Base-by-base conservation (phyloP, 2,797 vertebrate species). In the Linurgus olivaceus region DNA sequence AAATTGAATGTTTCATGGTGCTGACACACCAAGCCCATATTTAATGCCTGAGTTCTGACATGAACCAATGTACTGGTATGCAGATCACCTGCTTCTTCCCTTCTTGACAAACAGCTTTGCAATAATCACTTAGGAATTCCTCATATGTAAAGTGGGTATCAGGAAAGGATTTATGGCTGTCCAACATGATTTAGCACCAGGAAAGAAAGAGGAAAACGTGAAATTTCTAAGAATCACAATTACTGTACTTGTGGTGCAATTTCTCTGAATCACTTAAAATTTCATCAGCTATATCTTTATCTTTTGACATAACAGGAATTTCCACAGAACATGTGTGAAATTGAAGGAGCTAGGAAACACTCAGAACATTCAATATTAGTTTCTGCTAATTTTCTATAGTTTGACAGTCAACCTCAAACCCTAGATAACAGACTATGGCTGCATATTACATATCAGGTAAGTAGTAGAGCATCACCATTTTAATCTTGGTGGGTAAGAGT, bases 101-200 rank as follows among this genome's bases (percentile, higher is more conserved):
- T 63, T 45, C 77, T 77, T 89, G 78, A 94, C 54, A 89, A 94
- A 95, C 51, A 86, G 54, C 72, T 80, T 54, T 89, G 50, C 68
- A 82, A 71, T 68, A 80, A 72, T 65, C 70, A 88, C 47, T 82
- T 45, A 77, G 38, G 74, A 96, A 86, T 83, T 79, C 80, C 57
- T 67, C 47, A 71, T 25, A 92, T 42, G 50, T 37, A 78, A 89
- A 87, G 48, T 15, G 92, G 42, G 51, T 62, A 65, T 38, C 75
- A 77, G 45, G 7, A 47, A 80, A 80, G 40, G 47, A 86, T 86
- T 94, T 89, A 82, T 18, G 42, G 17, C 37, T 65, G 21, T 54
- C 86, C 47, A 94, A 76, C 10, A 18, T 68, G 87, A 92, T 89
- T 87, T 77, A 75, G 50, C 23, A 72, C 18, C 28, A 71, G 59